Evolutionary conservation across 2,888 invertebrate genomes (phyloP).

Genomic region (Scelioninae gen. 2): DNA sequence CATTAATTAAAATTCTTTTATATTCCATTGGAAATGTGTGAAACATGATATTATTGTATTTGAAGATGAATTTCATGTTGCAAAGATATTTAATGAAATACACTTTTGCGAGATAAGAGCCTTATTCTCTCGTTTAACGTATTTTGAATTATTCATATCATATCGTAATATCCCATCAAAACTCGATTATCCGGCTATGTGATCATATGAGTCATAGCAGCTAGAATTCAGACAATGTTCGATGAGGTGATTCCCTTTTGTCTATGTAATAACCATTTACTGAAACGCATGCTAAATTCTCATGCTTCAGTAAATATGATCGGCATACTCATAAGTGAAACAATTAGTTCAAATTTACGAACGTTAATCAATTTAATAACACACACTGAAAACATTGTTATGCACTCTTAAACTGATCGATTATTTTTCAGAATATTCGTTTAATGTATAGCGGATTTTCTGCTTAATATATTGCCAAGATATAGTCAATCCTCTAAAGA

Average conservation of each 20-base stretch:
- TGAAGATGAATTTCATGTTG: background rate
- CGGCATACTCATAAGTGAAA: conserved; percentile 22
- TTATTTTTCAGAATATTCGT: no score
- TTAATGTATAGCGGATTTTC: no score
- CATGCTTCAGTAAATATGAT: conserved; percentile 36
- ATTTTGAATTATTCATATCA: conserved; percentile 37
- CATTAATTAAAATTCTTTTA: background rate
- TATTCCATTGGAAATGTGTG: background rate
- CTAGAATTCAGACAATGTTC: conserved; percentile 38
- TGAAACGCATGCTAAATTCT: conserved; percentile 31
- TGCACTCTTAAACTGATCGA: no score
- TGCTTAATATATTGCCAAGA: no score
- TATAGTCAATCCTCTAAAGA: no score
- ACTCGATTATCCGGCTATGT: conserved; percentile 33
- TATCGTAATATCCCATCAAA: conserved; percentile 42
- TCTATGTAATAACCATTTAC: conserved; percentile 35
- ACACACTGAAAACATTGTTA: no score
- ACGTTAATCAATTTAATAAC: no score
- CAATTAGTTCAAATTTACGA: conserved; percentile 24
- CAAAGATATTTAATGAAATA: conserved; percentile 22
- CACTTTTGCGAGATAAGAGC: conserved; percentile 23
- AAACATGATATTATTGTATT: background rate
- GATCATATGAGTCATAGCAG: conserved; percentile 31
- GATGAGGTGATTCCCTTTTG: conserved; percentile 38
- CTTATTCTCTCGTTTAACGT: conserved; percentile 27